Percentiles rank a stretch among this genome's conserved stretches.
Evolutionary conservation across 2,113 vertebrate genomes (phyloP).

Genomic region (Xenotilapia flavipinnis): DNA sequence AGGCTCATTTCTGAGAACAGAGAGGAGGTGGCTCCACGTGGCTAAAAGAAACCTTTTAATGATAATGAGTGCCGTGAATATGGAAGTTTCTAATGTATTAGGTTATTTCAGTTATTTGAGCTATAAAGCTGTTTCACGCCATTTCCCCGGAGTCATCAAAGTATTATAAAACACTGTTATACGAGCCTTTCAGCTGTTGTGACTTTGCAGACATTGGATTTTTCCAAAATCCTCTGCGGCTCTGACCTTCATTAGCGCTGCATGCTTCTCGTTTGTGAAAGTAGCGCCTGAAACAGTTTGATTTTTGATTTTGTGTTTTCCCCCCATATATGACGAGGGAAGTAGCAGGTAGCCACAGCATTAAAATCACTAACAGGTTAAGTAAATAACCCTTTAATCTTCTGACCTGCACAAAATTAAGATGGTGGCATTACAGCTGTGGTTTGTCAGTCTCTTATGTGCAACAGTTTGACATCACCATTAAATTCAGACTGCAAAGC

Average conservation of each 20-base stretch:
- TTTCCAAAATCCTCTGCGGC: neutral
- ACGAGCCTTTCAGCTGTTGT: neutral
- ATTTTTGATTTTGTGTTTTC: neutral
- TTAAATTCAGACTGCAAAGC: neutral
- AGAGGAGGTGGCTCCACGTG: neutral
- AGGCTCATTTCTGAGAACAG: neutral
- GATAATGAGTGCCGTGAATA: neutral
- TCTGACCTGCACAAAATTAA: neutral
- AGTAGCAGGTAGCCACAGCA: neutral
- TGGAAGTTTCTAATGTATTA: neutral
- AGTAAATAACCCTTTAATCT: neutral
- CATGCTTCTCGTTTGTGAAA: neutral
- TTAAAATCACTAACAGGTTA: neutral
- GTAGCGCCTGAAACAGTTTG: neutral
- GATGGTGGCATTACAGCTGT: neutral
- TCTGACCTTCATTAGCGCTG: neutral
- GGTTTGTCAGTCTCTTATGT: neutral
- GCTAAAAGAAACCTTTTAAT: neutral
- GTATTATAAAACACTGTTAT: neutral
- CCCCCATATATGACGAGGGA: neutral
- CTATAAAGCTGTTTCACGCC: neutral
- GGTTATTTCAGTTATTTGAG: neutral
- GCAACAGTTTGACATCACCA: neutral
- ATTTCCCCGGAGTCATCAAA: neutral
- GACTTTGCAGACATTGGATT: neutral